Conservation (phyloP, 2,797 vertebrate genomes). For the Galagoides demidoff region DNA sequence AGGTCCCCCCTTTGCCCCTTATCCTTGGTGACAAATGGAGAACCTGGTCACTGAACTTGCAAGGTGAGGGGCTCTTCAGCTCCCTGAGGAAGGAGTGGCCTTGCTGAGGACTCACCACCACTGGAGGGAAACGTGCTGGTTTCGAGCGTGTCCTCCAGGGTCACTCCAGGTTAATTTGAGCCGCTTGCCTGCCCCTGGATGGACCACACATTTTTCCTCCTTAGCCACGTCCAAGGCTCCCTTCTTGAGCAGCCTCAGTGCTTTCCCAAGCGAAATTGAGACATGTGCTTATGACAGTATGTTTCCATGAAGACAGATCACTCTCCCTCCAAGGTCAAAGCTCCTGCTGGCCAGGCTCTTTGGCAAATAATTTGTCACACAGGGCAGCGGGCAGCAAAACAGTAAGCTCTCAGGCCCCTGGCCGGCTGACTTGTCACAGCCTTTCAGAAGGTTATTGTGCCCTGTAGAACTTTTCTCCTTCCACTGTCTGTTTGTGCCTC, state of each 20-base stretch:
- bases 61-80: constrained; percentile 70
- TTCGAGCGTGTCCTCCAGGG: constrained; percentile 64
- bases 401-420: constrained; percentile 79
- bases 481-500: not conserved
- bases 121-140: constrained; percentile 63
- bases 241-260: constrained; percentile 75
- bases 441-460: constrained; percentile 71
- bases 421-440: constrained; percentile 71
- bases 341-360: constrained; percentile 81
- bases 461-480: constrained; percentile 65
- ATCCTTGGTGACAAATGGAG: constrained; percentile 69
- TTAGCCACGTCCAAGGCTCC: constrained; percentile 85
- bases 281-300: constrained; percentile 84
- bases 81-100: constrained; percentile 41
- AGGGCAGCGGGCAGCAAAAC: constrained; percentile 82
- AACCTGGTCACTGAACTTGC: constrained; percentile 6
- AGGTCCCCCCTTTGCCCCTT: not conserved
- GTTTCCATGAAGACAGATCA: constrained; percentile 89
- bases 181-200: constrained; percentile 66
- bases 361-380: constrained; percentile 86
- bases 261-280: constrained; percentile 88
- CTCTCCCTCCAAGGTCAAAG: constrained; percentile 88
- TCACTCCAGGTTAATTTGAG: constrained; percentile 83
- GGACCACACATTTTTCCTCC: constrained; percentile 85
- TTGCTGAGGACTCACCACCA: not conserved